Evolutionary conservation across 2,797 vertebrate species (phyloP).

Genomic region (Acomys russatus): DNA sequence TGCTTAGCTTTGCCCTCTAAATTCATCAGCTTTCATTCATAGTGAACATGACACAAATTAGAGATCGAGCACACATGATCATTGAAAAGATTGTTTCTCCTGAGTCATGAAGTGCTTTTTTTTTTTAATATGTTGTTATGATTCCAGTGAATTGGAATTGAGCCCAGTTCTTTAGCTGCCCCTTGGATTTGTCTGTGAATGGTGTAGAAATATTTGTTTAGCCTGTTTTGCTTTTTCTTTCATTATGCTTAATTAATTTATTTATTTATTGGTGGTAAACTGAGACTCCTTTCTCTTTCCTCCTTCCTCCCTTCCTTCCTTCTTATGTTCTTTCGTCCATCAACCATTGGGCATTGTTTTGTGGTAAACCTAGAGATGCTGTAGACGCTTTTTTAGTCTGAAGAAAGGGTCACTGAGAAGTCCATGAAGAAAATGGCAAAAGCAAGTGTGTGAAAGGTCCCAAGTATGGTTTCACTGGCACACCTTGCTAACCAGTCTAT

Average conservation of each 20-base stretch:
- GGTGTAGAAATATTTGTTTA: background rate
- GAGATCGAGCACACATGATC: no score
- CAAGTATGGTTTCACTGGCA: background rate
- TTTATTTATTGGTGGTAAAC: background rate
- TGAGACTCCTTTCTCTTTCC: background rate
- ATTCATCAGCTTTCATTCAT: background rate
- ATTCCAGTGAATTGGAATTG: background rate
- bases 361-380: background rate
- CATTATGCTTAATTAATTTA: no score
- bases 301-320: background rate
- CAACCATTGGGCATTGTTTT: background rate
- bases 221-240: background rate
- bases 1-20: background rate
- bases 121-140: background rate
- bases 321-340: background rate
- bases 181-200: background rate
- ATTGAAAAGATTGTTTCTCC: background rate
- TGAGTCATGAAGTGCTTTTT: background rate
- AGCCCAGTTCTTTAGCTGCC: background rate
- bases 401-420: background rate
- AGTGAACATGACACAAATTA: background rate
- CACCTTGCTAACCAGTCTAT: background rate
- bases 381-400: background rate
- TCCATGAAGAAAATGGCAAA: background rate
- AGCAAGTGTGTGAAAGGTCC: background rate